Conservation (phyloP, 2,888 invertebrate genomes). For the Enchytraeus crypticus region DNA sequence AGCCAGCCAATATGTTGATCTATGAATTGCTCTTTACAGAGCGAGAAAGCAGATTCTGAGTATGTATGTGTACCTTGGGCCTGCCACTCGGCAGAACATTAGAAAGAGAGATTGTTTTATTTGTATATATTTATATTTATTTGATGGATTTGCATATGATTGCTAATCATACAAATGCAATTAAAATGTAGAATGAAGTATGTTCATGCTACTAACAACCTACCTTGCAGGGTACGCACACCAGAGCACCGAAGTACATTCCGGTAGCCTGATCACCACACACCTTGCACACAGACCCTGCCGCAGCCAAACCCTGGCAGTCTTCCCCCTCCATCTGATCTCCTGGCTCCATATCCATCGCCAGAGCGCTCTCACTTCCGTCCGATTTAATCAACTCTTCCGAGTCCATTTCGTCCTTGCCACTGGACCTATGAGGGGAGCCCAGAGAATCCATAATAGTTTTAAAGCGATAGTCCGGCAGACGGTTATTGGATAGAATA, state of each 20-base stretch:
- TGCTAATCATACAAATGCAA: no score
- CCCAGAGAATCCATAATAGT: not conserved
- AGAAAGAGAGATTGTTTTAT: no score
- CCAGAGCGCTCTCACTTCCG: not conserved
- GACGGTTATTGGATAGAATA: not conserved
- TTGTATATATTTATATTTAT: no score
- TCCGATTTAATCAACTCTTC: not conserved
- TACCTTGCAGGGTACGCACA: slow-evolving; percentile 31
- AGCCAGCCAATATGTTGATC: no score
- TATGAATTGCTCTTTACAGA: no score
- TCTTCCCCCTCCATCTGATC: not conserved
- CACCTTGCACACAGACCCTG: slow-evolving; percentile 25
- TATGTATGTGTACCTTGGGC: no score
- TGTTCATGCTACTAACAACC: no score
- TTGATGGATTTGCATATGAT: no score
- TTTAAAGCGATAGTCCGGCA: not conserved
- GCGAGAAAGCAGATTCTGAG: no score
- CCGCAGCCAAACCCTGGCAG: not conserved
- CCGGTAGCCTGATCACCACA: slow-evolving; percentile 28
- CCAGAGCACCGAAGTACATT: slow-evolving; percentile 29
- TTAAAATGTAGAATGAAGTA: no score
- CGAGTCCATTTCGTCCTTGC: not conserved
- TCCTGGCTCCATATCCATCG: not conserved
- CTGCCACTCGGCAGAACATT: no score
- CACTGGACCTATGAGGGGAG: not conserved